Percentiles rank a stretch among this genome's conserved stretches.
phyloP scores from a whole-genome alignment of 2,888 invertebrate species.

The Campoplex nolae region DNA sequence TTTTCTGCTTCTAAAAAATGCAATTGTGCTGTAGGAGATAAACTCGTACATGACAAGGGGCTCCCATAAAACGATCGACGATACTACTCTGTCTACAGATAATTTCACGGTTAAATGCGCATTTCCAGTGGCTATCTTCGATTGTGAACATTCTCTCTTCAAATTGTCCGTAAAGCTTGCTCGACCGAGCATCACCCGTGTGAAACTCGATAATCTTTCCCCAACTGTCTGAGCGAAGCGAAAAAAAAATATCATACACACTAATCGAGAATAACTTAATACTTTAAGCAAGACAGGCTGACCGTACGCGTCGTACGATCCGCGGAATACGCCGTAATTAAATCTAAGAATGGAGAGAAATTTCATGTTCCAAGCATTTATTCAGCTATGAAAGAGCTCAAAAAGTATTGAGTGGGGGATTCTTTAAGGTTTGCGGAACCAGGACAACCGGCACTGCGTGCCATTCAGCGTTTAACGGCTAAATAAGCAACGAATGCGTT shows the following conservation, averaged over 20 bases:
- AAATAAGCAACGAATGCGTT: conserved; percentile 63
- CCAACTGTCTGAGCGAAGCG: not conserved
- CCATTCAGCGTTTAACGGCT: conserved; percentile 39
- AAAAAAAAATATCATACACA: not conserved
- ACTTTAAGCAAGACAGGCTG: too few species aligned
- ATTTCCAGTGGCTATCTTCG: conserved; percentile 24
- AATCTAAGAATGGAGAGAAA: not conserved
- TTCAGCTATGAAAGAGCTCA: not conserved
- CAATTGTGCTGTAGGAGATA: conserved; percentile 29
- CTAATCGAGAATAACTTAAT: too few species aligned
- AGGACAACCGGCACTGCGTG: conserved; percentile 7
- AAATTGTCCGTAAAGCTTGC: conserved; percentile 20
- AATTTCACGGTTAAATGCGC: conserved; percentile 36
- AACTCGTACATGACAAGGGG: conserved; percentile 7
- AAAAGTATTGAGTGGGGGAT: not conserved
- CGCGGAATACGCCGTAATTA: not conserved
- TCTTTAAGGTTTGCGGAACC: conserved; percentile 53
- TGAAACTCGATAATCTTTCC: not conserved
- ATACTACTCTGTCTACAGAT: conserved; percentile 20
- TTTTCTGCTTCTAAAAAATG: conserved; percentile 34
- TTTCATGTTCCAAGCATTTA: not conserved
- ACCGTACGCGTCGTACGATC: too few species aligned
- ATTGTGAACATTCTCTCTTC: conserved; percentile 27
- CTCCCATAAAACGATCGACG: conserved; percentile 20
- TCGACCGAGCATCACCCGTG: conserved; percentile 2